Percentiles rank a stretch among this genome's conserved stretches.
These are phyloP conservation scores for Dastarcus helophoroides DNA, from an alignment of 2,888 invertebrate genomes.

Conservation along the genomic window DNA sequence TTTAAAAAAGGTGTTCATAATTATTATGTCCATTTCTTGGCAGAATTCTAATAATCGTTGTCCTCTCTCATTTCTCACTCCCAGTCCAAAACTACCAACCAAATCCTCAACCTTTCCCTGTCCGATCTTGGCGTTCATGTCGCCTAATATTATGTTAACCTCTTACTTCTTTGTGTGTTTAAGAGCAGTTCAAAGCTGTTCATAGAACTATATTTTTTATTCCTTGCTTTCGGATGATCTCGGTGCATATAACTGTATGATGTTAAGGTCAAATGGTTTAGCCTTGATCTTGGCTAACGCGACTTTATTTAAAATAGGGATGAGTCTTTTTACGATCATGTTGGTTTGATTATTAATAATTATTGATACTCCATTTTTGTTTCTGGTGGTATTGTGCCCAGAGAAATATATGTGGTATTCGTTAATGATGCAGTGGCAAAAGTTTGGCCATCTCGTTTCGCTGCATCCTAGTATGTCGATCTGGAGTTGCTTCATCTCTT, in stretches of 20 bases:
- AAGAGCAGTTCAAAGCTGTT: slow-evolving; percentile 9
- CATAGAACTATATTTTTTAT: slow-evolving; percentile 10
- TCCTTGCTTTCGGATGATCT: slow-evolving; percentile 10
- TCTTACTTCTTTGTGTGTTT: slow-evolving; percentile 10
- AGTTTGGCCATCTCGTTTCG: slow-evolving; percentile 11
- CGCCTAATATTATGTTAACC: slow-evolving; percentile 9
- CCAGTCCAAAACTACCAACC: slow-evolving; percentile 8
- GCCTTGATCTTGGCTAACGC: slow-evolving; percentile 9
- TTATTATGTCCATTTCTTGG: no score
- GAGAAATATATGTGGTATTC: slow-evolving; percentile 10
- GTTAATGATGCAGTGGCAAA: slow-evolving; percentile 9
- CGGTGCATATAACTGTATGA: slow-evolving; percentile 11
- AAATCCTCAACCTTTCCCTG: slow-evolving; percentile 9
- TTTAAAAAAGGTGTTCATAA: slow-evolving; percentile 8
- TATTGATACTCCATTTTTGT: slow-evolving; percentile 9
- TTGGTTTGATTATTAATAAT: slow-evolving; percentile 7
- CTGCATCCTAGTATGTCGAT: slow-evolving; percentile 10
- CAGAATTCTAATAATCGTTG: slow-evolving; percentile 6
- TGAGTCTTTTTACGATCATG: slow-evolving; percentile 7
- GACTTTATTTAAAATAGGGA: slow-evolving; percentile 8
- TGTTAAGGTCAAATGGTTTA: slow-evolving; percentile 11
- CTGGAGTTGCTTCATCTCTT: slow-evolving; percentile 9
- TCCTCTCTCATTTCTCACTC: slow-evolving; percentile 9
- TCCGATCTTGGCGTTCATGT: slow-evolving; percentile 8
- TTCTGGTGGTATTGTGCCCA: slow-evolving; percentile 5